Base-by-base conservation (phyloP, 2,797 vertebrate genomes). In the Myotis planiceps region DNA sequence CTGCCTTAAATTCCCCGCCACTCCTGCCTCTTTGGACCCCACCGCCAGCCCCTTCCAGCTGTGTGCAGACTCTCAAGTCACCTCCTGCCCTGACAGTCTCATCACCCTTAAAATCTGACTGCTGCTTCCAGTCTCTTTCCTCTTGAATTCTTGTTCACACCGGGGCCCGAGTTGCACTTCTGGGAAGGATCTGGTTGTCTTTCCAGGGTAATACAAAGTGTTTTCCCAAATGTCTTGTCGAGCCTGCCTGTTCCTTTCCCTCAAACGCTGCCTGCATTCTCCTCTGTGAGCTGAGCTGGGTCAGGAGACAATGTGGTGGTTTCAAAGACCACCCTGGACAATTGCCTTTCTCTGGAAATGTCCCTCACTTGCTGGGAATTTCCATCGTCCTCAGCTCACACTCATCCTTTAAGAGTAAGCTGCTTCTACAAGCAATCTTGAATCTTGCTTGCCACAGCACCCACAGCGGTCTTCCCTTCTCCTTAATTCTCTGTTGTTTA, bases 161-260 rank as follows among this genome's bases (percentile, higher is more conserved):
- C 0, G 27, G 68, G 32, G 58, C 15, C 60, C 23, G 32, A 53
- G n/a, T 65, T 37, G 4, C 2, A 4, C 27, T 45, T 88, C 42
- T 25, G 42, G 60, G 19, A n/a, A 42, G 39, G n/a, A 18, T 19
- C 25, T 10, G 12, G 18, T 49, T 76, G 27, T 60, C n/a, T 63
- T 85, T 10, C 34, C 16, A 0, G n/a, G 13, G 27, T 42, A 1
- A 37, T 39, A 15, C 29, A 21, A 53, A 47, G 37, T 18, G 2
- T 16, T 19, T 8, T 47, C 39, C 21, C 18, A 13, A 1, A 29
- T 21, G 10, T n/a, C 42, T n/a, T 15, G 0, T 9, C n/a, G 23
- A 65, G 76, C 32, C 42, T 45, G 47, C 3, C 32, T n/a, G 9
- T 76, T 88, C 37, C 29, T 83, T 42, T 14, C 13, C 19, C 13